Evolutionary conservation across 2,888 invertebrate species (phyloP).

Genomic region (Drosophila lutescens): DNA sequence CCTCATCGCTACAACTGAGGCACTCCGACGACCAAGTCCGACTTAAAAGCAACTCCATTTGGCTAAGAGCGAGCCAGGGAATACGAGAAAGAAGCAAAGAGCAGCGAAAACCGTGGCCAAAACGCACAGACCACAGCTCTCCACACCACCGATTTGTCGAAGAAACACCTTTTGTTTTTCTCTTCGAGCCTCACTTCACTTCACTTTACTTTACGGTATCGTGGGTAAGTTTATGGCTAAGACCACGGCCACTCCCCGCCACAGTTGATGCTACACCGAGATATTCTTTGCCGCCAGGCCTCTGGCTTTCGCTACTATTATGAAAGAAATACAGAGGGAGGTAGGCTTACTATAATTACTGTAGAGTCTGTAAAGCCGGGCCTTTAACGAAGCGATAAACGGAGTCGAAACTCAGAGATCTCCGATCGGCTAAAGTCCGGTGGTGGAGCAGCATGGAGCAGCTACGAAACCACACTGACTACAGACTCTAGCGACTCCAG

Average conservation of each 20-base stretch:
- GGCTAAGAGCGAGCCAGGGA: constrained; percentile 5
- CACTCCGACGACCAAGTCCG: constrained; percentile 13
- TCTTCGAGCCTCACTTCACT: constrained; percentile 10
- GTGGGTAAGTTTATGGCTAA: constrained; percentile 42
- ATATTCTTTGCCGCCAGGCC: constrained; percentile 25
- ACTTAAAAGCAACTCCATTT: constrained; percentile 48
- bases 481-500: constrained; percentile 28
- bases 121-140: background rate
- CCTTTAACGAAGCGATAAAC: constrained; percentile 17
- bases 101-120: constrained; percentile 12
- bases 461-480: constrained; percentile 33
- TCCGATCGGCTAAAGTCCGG: background rate
- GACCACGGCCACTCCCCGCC: constrained; percentile 28
- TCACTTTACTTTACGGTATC: constrained; percentile 35
- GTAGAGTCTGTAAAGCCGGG: constrained; percentile 12
- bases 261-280: constrained; percentile 28
- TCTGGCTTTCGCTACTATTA: constrained; percentile 39
- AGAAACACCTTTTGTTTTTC: constrained; percentile 17
- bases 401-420: constrained; percentile 6
- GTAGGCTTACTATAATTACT: constrained; percentile 30
- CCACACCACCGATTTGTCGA: background rate
- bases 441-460: constrained; percentile 22
- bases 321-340: constrained; percentile 21
- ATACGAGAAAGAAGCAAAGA: constrained; percentile 19
- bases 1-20: constrained; percentile 56